Evolutionary conservation across 2,888 invertebrate species (phyloP).

Genomic region (Trichogramma evanescens): DNA sequence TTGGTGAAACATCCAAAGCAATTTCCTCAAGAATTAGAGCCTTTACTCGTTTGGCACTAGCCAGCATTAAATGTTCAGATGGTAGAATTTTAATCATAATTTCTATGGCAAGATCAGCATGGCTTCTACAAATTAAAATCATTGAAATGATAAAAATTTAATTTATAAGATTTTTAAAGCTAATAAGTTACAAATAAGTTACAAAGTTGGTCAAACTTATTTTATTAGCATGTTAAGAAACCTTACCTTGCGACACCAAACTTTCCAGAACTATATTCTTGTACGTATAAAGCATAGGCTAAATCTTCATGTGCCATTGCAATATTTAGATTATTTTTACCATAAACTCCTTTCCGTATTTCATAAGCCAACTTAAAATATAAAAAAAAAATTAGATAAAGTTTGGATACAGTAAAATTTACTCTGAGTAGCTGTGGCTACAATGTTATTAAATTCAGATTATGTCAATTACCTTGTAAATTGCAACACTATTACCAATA

Average conservation of each 20-base stretch:
- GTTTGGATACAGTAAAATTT: neutral
- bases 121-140: constrained; percentile 41
- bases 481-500: constrained; percentile 74
- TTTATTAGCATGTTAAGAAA: neutral
- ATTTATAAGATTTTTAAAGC: neutral
- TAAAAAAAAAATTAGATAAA: constrained; percentile 2
- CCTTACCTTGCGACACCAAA: constrained; percentile 69
- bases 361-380: constrained; percentile 59
- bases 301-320: constrained; percentile 87
- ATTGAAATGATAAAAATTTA: neutral
- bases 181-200: too few species aligned
- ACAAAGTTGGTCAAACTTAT: neutral
- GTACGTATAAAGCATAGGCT: constrained; percentile 87
- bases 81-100: constrained; percentile 77
- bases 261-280: constrained; percentile 82
- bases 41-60: constrained; percentile 85
- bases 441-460: neutral
- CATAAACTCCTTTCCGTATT: constrained; percentile 71
- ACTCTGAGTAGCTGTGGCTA: neutral
- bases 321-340: constrained; percentile 77
- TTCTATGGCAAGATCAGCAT: constrained; percentile 75
- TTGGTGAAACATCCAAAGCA: constrained; percentile 69
- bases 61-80: constrained; percentile 74
- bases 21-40: constrained; percentile 90
- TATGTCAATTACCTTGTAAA: constrained; percentile 60